phyloP scores from a whole-genome alignment of 2,113 vertebrate species.

The Phyllostomus hastatus region DNA sequence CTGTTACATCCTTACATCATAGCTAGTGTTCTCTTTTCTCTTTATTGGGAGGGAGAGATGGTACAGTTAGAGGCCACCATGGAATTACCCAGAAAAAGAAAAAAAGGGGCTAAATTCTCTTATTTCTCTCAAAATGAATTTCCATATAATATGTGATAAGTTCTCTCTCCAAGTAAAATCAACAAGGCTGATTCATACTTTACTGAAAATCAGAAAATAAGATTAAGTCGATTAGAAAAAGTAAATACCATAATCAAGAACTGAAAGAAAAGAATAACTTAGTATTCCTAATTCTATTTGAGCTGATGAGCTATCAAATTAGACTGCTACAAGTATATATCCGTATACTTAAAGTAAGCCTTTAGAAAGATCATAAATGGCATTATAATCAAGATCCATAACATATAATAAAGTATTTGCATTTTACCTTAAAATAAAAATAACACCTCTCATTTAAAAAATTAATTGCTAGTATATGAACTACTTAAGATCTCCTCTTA shows the following conservation, averaged over 20 bases:
- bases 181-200: not conserved
- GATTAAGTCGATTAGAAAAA: not conserved
- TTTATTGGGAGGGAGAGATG: not conserved
- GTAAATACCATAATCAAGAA: not conserved
- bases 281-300: not conserved
- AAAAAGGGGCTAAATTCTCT: not conserved
- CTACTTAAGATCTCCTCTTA: conserved; percentile 1
- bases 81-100: not conserved
- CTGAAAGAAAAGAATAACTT: not conserved
- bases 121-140: conserved; percentile 18
- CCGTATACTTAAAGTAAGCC: not conserved
- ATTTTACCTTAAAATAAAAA: not conserved
- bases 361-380: conserved; percentile 18
- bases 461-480: not conserved
- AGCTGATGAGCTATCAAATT: not conserved
- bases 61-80: not conserved
- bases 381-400: not conserved
- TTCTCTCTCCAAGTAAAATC: conserved; percentile 21
- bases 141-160: not conserved
- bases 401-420: not conserved
- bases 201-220: conserved; percentile 13
- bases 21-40: not conserved
- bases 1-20: not conserved
- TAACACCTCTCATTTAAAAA: not conserved
- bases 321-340: not conserved